Conservation (phyloP, 1,140 invertebrate genomes). For the Geopemphigus sp. region DNA sequence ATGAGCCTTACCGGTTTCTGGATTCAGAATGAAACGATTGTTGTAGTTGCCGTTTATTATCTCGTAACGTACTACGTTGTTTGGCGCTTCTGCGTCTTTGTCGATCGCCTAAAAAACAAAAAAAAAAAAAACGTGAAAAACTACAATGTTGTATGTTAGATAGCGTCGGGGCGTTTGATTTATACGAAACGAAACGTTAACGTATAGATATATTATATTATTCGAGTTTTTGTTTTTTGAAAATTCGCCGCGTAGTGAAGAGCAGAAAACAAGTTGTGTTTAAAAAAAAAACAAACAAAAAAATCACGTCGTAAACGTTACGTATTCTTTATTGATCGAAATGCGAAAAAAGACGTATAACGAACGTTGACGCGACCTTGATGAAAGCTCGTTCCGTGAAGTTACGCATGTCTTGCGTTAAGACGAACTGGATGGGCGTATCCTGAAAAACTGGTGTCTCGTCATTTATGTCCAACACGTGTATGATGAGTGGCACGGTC, state of each 20-base stretch:
- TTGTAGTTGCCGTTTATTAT: constrained; percentile 75
- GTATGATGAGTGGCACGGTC: constrained; percentile 69
- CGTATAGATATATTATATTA: not conserved
- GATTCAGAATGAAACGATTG: constrained; percentile 76
- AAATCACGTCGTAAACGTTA: too few species aligned
- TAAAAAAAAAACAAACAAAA: too few species aligned
- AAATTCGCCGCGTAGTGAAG: not conserved
- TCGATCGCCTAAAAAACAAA: constrained; percentile 66
- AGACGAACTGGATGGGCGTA: constrained; percentile 75
- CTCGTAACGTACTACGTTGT: constrained; percentile 82
- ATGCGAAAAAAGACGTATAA: not conserved
- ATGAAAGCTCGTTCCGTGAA: constrained; percentile 72
- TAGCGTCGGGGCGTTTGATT: not conserved
- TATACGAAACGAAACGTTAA: constrained; percentile 38
- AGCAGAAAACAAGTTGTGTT: too few species aligned
- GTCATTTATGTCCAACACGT: constrained; percentile 82
- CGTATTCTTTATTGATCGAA: too few species aligned
- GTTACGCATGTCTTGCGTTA: constrained; percentile 69
- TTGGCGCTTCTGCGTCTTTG: constrained; percentile 77
- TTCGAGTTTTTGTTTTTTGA: not conserved
- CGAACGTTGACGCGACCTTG: constrained; percentile 57
- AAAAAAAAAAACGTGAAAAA: not conserved
- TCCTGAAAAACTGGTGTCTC: constrained; percentile 79
- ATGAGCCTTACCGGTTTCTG: constrained; percentile 66
- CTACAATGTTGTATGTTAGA: not conserved